These are phyloP conservation scores for Platysternon megacephalum DNA, from an alignment of 2,113 vertebrate species.

Conservation along the genomic window DNA sequence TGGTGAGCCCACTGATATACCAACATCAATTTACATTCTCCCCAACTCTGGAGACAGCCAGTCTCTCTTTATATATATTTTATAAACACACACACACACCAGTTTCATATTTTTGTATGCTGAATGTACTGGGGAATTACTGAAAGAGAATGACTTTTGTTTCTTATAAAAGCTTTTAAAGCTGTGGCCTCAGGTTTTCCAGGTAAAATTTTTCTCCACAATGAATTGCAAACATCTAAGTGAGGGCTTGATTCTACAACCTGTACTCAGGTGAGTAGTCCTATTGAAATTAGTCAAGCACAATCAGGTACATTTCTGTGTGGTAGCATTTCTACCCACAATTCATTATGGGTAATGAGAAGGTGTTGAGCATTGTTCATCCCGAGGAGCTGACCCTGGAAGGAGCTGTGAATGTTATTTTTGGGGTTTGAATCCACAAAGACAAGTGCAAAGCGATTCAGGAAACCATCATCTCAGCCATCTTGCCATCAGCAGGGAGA, in stretches of 20 bases:
- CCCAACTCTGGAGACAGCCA: neutral
- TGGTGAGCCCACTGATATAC: neutral
- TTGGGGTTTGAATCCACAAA: neutral
- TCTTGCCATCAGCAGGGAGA: neutral
- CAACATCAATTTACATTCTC: neutral
- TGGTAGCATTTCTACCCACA: neutral
- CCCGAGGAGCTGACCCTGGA: neutral
- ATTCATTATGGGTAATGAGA: neutral
- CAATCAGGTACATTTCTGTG: neutral
- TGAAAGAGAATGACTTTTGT: neutral
- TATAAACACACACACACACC: neutral
- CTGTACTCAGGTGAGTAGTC: neutral
- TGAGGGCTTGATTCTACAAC: neutral
- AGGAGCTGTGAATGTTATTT: neutral
- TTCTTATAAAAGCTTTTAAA: neutral
- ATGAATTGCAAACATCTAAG: neutral
- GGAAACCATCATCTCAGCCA: neutral
- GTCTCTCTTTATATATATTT: neutral
- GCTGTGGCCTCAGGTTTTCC: neutral
- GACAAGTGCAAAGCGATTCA: neutral
- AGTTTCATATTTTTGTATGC: neutral
- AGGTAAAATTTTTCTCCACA: neutral
- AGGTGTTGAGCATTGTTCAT: neutral
- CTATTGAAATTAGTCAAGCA: neutral
- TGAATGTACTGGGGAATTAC: neutral